Conservation (phyloP, 2,888 invertebrate genomes). For the Rutpela maculata region DNA sequence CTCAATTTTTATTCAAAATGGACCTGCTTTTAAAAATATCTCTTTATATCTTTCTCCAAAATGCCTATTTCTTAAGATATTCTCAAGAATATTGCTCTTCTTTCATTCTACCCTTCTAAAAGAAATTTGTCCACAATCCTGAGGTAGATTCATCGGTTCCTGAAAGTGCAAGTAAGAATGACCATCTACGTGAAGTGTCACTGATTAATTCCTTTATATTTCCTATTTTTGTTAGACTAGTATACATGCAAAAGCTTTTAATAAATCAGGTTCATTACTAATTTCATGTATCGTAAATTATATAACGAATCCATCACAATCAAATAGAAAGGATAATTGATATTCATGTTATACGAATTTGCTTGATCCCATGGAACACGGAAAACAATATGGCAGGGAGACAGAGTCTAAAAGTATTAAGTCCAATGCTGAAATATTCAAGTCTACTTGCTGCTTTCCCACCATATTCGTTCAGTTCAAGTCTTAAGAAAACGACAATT, state of each 20-base stretch:
- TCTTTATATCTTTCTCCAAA: too few species aligned
- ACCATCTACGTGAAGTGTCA: too few species aligned
- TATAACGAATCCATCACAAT: not conserved
- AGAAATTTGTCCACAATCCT: too few species aligned
- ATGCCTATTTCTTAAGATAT: too few species aligned
- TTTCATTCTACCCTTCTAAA: too few species aligned
- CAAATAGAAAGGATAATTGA: not conserved
- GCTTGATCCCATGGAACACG: not conserved
- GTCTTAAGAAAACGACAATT: not conserved
- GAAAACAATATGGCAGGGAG: not conserved
- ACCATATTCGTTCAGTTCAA: constrained; percentile 9
- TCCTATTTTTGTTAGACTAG: too few species aligned
- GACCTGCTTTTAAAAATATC: too few species aligned
- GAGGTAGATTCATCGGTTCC: too few species aligned
- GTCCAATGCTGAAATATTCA: constrained; percentile 15
- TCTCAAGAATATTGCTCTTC: too few species aligned
- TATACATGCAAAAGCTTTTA: not conserved
- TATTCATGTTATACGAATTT: not conserved
- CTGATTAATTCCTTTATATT: too few species aligned
- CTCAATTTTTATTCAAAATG: too few species aligned
- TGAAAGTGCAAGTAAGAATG: too few species aligned
- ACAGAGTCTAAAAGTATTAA: not conserved
- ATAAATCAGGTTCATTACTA: not conserved
- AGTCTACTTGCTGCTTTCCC: constrained; percentile 7
- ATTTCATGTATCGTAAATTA: not conserved